These are phyloP conservation scores for Ectemnius cavifrons DNA, from an alignment of 2,888 invertebrate genomes.

Conservation along the genomic window DNA sequence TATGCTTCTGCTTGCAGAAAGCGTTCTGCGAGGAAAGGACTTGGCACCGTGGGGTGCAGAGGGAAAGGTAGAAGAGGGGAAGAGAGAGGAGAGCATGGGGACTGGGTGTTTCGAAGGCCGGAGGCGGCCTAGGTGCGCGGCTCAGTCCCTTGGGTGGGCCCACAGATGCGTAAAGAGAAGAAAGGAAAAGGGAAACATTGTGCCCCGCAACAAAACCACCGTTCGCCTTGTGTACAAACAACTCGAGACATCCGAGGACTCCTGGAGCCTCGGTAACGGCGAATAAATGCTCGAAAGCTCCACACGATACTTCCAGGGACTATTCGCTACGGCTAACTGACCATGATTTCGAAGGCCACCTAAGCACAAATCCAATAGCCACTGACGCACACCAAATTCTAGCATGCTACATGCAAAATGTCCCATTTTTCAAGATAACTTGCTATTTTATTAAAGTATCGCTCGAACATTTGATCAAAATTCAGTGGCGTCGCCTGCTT, in stretches of 20 bases:
- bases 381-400: no score
- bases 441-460: no score
- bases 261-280: constrained; percentile 37
- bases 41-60: constrained; percentile 19
- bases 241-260: constrained; percentile 19
- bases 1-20: constrained; percentile 18
- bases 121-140: not conserved
- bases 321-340: no score
- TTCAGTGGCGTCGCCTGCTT: no score
- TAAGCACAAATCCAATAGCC: no score
- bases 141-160: constrained; percentile 58
- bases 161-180: constrained; percentile 56
- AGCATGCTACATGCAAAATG: no score
- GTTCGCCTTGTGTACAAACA: constrained; percentile 34
- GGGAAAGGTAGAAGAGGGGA: no score
- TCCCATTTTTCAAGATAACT: no score
- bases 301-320: no score
- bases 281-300: constrained; percentile 32
- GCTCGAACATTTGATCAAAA: no score
- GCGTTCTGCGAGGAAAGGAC: constrained; percentile 42
- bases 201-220: constrained; percentile 45
- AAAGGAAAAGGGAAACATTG: constrained; percentile 48
- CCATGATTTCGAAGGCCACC: no score
- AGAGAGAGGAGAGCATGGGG: no score
- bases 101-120: not conserved